A percentile compares a stretch with the other conserved stretches of the same genome.
These are phyloP conservation scores for Antennarius striatus DNA, from an alignment of 2,113 vertebrate genomes.

Conservation along the genomic window DNA sequence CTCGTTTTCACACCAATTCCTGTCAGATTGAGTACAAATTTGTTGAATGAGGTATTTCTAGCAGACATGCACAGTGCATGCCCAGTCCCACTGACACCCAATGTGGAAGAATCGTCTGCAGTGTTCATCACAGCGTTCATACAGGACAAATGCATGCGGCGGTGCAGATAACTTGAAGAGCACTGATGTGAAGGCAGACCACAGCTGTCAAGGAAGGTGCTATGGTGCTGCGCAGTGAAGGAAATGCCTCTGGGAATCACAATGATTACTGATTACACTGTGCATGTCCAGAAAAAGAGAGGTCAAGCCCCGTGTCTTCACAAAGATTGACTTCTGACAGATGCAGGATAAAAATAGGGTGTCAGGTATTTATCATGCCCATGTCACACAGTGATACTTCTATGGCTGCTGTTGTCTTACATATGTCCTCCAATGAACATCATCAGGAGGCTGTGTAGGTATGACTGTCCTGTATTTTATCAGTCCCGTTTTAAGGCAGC, in stretches of 20 bases:
- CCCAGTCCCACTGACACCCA: conserved; percentile 28
- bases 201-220: conserved; percentile 9
- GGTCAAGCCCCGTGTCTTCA: conserved; percentile 22
- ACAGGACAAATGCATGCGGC: conserved; percentile 7
- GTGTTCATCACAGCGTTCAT: conserved; percentile 26
- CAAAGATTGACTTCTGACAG: conserved; percentile 15
- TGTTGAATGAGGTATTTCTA: conserved; percentile 35
- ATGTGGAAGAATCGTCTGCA: conserved; percentile 21
- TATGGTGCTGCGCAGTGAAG: conserved; percentile 30
- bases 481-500: conserved; percentile 46
- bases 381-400: conserved; percentile 1
- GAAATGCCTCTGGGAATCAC: conserved; percentile 33
- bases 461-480: conserved; percentile 24
- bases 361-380: conserved; percentile 11
- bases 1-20: conserved; percentile 21
- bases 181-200: conserved; percentile 11
- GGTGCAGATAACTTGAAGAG: conserved; percentile 3
- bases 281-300: conserved; percentile 9
- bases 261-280: conserved; percentile 24
- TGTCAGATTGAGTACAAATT: conserved; percentile 35
- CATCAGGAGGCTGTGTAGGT: conserved; percentile 7
- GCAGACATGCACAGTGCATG: conserved; percentile 31
- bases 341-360: conserved; percentile 14
- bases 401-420: conserved; percentile 1
- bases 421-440: conserved; percentile 29